A percentile compares a stretch with the other conserved stretches of the same genome.
phyloP scores from a whole-genome alignment of 2,888 invertebrate genomes.

The Spodoptera picta region DNA sequence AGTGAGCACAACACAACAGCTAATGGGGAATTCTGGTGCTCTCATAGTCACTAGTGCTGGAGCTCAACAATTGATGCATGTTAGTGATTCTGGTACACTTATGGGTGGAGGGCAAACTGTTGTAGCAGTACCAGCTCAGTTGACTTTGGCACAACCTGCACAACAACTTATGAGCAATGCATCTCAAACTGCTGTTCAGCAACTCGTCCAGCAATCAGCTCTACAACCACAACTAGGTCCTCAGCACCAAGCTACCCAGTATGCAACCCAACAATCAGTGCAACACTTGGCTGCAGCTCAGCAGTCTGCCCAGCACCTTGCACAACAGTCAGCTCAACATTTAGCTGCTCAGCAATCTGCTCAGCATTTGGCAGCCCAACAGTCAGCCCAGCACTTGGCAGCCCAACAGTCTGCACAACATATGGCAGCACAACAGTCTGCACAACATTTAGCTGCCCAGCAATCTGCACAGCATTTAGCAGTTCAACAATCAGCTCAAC shows the following conservation, averaged over 20 bases:
- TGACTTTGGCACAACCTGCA: conserved; percentile 78
- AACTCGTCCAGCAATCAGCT: conserved; percentile 81
- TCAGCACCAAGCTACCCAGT: conserved; percentile 80
- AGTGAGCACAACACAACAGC: conserved; percentile 85
- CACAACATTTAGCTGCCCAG: conserved; percentile 69
- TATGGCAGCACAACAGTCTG: conserved; percentile 76
- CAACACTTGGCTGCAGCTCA: conserved; percentile 78
- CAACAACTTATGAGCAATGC: conserved; percentile 82
- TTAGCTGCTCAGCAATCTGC: conserved; percentile 72
- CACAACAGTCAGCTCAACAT: conserved; percentile 75
- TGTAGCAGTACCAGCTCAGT: conserved; percentile 84
- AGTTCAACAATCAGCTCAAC: conserved; percentile 65
- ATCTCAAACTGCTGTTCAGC: conserved; percentile 81
- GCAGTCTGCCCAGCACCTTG: conserved; percentile 70
- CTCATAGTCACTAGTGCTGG: conserved; percentile 86
- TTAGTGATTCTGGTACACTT: conserved; percentile 84
- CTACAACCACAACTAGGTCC: conserved; percentile 77
- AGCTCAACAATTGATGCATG: conserved; percentile 86
- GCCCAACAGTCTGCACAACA: conserved; percentile 79
- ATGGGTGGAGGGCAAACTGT: conserved; percentile 86
- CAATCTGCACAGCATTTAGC: conserved; percentile 71
- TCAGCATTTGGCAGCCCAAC: conserved; percentile 73
- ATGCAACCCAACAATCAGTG: conserved; percentile 79
- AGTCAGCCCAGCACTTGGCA: conserved; percentile 74
- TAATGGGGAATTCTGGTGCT: conserved; percentile 84